These are phyloP conservation scores for Hoplias malabaricus DNA, from an alignment of 2,113 vertebrate genomes.

Conservation along the genomic window DNA sequence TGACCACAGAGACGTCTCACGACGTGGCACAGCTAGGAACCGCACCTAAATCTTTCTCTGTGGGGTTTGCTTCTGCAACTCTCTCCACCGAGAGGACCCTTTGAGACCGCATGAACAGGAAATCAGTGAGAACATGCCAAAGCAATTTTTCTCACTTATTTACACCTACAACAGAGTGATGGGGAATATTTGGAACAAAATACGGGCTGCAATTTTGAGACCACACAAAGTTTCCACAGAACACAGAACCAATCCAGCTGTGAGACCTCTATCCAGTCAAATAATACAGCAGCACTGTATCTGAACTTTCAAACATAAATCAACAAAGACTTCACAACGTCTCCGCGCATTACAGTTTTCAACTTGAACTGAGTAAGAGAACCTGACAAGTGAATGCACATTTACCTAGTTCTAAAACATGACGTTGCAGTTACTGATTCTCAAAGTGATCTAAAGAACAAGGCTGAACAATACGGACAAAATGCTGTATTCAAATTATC, in stretches of 20 bases:
- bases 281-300: too few species aligned
- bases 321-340: too few species aligned
- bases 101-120: neutral
- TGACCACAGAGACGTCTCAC: conserved; percentile 5
- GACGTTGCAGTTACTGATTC: too few species aligned
- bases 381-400: too few species aligned
- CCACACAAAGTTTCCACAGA: conserved; percentile 5
- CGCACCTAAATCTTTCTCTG: neutral
- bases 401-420: too few species aligned
- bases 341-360: too few species aligned
- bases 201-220: neutral
- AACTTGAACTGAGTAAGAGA: too few species aligned
- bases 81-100: neutral
- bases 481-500: too few species aligned
- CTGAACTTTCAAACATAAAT: too few species aligned
- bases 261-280: neutral
- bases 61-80: neutral
- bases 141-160: conserved; percentile 20
- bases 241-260: neutral
- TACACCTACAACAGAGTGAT: conserved; percentile 28
- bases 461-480: too few species aligned
- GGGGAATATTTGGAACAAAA: conserved; percentile 13
- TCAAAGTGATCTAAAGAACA: too few species aligned
- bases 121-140: neutral
- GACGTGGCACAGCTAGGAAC: conserved; percentile 16